These are phyloP conservation scores for Fregata magnificens DNA, from an alignment of 2,113 vertebrate genomes.

Conservation along the genomic window DNA sequence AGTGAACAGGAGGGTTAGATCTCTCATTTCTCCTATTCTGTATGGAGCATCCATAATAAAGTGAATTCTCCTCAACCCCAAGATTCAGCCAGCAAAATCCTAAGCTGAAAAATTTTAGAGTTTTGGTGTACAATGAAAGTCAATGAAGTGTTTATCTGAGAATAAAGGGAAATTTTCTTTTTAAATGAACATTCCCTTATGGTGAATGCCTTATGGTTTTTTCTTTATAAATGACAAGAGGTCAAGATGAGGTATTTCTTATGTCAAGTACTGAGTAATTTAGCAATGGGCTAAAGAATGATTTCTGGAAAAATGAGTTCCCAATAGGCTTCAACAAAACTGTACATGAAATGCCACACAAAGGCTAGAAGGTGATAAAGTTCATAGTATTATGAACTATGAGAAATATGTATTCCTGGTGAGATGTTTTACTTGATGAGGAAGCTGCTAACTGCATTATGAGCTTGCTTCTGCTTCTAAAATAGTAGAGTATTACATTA, in stretches of 20 bases:
- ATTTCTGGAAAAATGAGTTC: neutral
- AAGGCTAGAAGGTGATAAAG: neutral
- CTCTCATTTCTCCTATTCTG: neutral
- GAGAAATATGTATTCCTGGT: neutral
- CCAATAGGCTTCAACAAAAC: neutral
- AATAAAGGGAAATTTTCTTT: neutral
- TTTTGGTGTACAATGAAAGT: neutral
- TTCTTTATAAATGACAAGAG: neutral
- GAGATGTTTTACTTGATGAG: neutral
- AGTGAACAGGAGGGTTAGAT: neutral
- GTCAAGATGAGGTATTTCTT: neutral
- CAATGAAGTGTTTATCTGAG: neutral
- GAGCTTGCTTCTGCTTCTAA: neutral
- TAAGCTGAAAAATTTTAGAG: neutral
- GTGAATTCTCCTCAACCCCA: neutral
- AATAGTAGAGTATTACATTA: neutral
- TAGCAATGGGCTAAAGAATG: neutral
- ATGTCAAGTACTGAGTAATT: neutral
- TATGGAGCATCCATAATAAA: neutral
- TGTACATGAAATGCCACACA: neutral
- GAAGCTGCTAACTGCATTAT: neutral
- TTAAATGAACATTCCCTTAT: neutral
- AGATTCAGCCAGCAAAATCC: neutral
- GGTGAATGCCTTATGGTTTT: neutral
- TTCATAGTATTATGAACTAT: neutral